Evolutionary conservation across 64 coral and sea anemone genomes (phyloP), one percentile per base, ranked within the genome.

Genomic region (Porites australiensis): DNA sequence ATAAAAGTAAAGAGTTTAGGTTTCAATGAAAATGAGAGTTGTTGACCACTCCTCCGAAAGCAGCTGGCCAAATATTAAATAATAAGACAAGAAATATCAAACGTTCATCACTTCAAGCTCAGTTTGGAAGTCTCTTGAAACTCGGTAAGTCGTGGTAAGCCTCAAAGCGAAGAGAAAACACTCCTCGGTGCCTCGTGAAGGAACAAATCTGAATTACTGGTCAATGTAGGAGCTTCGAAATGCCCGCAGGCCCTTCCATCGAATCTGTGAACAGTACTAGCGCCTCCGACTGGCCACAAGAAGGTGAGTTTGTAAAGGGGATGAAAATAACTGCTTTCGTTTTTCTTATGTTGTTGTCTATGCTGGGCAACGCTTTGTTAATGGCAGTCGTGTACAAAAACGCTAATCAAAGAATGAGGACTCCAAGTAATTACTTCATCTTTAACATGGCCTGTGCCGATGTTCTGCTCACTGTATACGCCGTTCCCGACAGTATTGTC

Each of bases 351-450:
- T 1, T 69, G 13, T 15, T 51, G 0, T 51, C 80, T 27, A 54
- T 92, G 27, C 18, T 66, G 2, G 82, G 90, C 3, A 92, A 92
- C 71, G 49, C 58, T 8, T 53, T 77, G 9, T 52, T 92, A 6
- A 51, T 92, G 12, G 79, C 72, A 3, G 53, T 92, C 15, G 50
- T 92, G 3, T 64, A 76, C 82, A 86, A 86, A 58, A 92, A 92
- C 72, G 82, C 90, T 3, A 92, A 92, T 50, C 66, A 70, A 22
- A 80, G 90, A 47, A 92, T 92, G 90, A 52, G 90, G 16, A 92
- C 79, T 49, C 52, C 90, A 1, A 92, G 80, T 61, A 92, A 92
- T 74, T 73, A 74, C 19, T 92, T 92, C 57, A 92, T 92, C 50
- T n/a, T 85, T 3, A 92, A 83, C 58, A 92, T 92, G 90, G 90